Percentiles rank a stretch among this genome's conserved stretches.
Conservation (phyloP, 2,797 vertebrate genomes). For the Heliangelus exortis region DNA sequence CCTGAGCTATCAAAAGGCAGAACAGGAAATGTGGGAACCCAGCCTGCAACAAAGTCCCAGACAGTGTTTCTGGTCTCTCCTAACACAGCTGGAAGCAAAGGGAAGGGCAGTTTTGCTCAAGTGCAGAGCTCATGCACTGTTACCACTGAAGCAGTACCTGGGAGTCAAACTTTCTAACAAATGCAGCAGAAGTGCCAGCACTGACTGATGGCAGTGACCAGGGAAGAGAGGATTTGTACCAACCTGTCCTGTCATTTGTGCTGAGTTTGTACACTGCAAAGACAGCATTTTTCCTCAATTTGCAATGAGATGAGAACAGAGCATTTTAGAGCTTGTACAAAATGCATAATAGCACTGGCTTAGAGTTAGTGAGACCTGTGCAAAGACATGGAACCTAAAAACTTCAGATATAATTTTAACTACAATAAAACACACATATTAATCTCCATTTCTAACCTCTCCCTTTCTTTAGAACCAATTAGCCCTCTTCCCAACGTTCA, state of each 20-base stretch:
- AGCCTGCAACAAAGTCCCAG: rapidly evolving
- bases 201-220: rapidly evolving
- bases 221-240: neutral
- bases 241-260: neutral
- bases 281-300: neutral
- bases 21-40: neutral
- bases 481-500: neutral
- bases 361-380: neutral
- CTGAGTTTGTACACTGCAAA: neutral
- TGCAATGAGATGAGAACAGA: neutral
- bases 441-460: neutral
- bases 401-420: neutral
- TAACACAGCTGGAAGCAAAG: neutral
- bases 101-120: neutral
- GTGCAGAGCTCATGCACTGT: too few relatives aligned
- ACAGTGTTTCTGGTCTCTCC: neutral
- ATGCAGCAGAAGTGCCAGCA: neutral
- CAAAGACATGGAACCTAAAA: neutral
- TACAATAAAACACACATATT: neutral
- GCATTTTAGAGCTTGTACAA: neutral
- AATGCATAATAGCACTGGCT: neutral
- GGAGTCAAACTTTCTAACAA: neutral
- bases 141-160: too few relatives aligned
- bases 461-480: neutral
- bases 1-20: neutral